Evolutionary conservation across 2,888 invertebrate genomes (phyloP).

Genomic region (Nomada ruficornis): DNA sequence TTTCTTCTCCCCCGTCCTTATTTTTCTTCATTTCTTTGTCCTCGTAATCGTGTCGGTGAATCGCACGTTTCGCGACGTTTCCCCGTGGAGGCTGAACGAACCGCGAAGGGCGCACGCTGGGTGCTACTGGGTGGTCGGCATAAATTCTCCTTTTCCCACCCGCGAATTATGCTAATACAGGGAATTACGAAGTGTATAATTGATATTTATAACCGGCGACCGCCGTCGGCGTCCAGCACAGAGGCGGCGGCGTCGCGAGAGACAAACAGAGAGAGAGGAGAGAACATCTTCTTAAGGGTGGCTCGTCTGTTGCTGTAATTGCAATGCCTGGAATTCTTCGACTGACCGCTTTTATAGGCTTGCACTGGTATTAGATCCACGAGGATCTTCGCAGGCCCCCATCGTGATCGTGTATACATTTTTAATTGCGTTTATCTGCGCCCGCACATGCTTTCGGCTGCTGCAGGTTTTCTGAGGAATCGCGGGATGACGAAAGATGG

Average conservation of each 20-base stretch:
- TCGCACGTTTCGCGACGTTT: constrained; percentile 27
- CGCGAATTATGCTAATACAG: constrained; percentile 82
- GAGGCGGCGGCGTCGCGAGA: constrained; percentile 10
- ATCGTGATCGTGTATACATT: constrained; percentile 2
- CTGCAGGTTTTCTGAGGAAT: constrained; percentile 4
- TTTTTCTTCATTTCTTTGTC: background rate
- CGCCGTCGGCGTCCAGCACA: constrained; percentile 31
- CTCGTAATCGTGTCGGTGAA: background rate
- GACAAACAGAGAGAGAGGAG: background rate
- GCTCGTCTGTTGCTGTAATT: constrained; percentile 43
- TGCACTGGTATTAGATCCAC: constrained; percentile 9
- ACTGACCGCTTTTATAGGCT: background rate
- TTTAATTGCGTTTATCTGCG: constrained; percentile 21
- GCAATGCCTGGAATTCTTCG: constrained; percentile 42
- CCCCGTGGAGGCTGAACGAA: background rate
- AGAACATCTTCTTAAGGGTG: constrained; percentile 26
- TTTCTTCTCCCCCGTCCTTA: background rate
- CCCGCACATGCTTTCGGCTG: too few species aligned
- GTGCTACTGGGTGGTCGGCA: constrained; percentile 81
- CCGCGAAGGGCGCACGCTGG: constrained; percentile 37
- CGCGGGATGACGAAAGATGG: constrained; percentile 13
- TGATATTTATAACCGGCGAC: constrained; percentile 80
- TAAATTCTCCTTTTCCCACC: constrained; percentile 76
- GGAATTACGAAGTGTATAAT: constrained; percentile 81
- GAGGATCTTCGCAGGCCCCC: background rate